Conservation (phyloP, 2,113 vertebrate species). For the Pachycephala philippinensis region DNA sequence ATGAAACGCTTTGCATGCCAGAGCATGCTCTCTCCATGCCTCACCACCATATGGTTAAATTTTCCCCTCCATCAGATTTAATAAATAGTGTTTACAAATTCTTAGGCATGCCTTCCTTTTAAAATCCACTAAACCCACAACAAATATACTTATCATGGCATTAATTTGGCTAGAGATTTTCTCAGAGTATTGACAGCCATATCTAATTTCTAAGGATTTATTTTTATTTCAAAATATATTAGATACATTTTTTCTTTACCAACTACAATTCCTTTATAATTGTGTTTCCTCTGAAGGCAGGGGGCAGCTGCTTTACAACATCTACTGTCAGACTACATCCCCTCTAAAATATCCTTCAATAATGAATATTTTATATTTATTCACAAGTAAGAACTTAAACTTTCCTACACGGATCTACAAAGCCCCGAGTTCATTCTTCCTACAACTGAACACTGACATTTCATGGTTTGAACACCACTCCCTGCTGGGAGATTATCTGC, state of each 20-base stretch:
- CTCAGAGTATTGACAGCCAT: conserved; percentile 40
- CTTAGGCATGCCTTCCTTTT: conserved; percentile 30
- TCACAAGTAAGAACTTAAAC: conserved; percentile 39
- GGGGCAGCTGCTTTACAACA: not conserved
- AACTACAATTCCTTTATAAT: conserved; percentile 36
- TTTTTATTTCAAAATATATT: conserved; percentile 56
- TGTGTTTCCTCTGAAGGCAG: not conserved
- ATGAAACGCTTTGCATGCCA: not conserved
- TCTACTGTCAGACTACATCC: not conserved
- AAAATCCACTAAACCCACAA: conserved; percentile 45
- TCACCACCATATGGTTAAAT: conserved; percentile 6
- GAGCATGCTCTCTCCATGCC: not conserved
- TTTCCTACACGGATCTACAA: not conserved
- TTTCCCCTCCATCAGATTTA: conserved; percentile 43
- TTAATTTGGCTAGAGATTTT: conserved; percentile 61
- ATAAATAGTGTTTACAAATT: conserved; percentile 55
- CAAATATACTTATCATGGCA: conserved; percentile 30
- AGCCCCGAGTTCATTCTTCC: conserved; percentile 1
- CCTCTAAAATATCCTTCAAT: conserved; percentile 16
- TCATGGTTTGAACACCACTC: conserved; percentile 41
- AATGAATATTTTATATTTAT: conserved; percentile 56
- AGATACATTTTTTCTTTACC: conserved; percentile 29
- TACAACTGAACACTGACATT: conserved; percentile 24
- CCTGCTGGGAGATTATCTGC: conserved; percentile 26
- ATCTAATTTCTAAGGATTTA: conserved; percentile 60